phyloP scores from a whole-genome alignment of 2,888 invertebrate genomes.

The Synanthedon tipuliformis region DNA sequence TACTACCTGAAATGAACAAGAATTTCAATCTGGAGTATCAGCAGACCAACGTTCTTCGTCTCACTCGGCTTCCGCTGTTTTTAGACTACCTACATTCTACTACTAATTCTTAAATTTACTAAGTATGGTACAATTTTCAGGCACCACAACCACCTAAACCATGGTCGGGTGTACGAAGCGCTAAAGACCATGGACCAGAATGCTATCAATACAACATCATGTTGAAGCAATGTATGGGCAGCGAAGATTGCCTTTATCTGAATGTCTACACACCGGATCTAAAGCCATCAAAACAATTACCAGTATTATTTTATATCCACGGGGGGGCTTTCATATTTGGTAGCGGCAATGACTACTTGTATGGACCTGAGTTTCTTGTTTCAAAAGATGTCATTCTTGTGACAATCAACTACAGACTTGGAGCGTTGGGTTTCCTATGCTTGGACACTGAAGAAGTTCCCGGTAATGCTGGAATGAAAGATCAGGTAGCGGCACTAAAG shows the following conservation, averaged over 20 bases:
- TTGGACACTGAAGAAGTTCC: constrained; percentile 25
- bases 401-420: constrained; percentile 29
- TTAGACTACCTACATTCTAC: no score
- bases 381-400: constrained; percentile 23
- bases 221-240: constrained; percentile 16
- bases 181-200: constrained; percentile 20
- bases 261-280: constrained; percentile 33
- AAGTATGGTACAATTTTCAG: constrained; percentile 12
- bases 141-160: constrained; percentile 22
- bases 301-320: constrained; percentile 36
- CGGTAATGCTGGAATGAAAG: constrained; percentile 33
- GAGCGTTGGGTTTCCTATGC: constrained; percentile 26
- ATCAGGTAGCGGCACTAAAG: constrained; percentile 29
- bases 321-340: constrained; percentile 23
- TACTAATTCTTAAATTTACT: no score
- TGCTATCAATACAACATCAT: constrained; percentile 19
- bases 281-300: constrained; percentile 14
- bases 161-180: constrained; percentile 29
- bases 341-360: constrained; percentile 19
- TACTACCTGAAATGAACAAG: no score
- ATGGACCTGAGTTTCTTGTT: constrained; percentile 26
- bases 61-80: no score
- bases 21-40: no score
- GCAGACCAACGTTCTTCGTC: no score
- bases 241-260: constrained; percentile 38